Evolutionary conservation across 2,113 vertebrate genomes (phyloP).

Genomic region (Mohoua ochrocephala): DNA sequence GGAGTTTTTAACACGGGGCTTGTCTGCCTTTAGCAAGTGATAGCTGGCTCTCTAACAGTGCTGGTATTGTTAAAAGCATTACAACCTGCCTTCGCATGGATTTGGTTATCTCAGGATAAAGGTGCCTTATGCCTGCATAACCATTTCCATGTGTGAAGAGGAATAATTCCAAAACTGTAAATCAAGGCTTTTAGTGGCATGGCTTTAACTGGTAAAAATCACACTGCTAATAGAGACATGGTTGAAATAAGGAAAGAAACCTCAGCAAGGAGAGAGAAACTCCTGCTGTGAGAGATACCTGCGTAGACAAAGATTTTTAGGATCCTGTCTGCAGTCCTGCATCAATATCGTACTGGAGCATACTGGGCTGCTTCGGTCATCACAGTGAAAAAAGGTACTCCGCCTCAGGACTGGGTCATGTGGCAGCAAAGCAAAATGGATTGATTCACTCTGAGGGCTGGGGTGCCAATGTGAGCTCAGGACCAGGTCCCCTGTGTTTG

Average conservation of each 20-base stretch:
- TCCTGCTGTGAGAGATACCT: background rate
- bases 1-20: background rate
- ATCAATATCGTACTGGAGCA: background rate
- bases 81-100: constrained; percentile 13
- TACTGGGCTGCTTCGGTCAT: background rate
- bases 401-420: background rate
- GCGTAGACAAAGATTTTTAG: background rate
- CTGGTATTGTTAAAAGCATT: constrained; percentile 12
- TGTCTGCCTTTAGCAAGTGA: background rate
- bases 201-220: background rate
- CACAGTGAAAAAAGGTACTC: background rate
- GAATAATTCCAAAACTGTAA: constrained; percentile 20
- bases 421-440: background rate
- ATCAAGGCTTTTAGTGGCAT: background rate
- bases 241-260: background rate
- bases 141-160: constrained; percentile 38
- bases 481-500: fast-evolving
- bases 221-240: background rate
- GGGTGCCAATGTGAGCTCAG: fast-evolving
- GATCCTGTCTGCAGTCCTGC: background rate
- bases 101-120: constrained; percentile 53
- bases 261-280: background rate
- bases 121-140: constrained; percentile 14
- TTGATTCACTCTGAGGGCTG: fast-evolving
- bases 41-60: constrained; percentile 17